Evolutionary conservation across 2,888 invertebrate genomes (phyloP).

Genomic region (Chrysopilus asiliformis): DNA sequence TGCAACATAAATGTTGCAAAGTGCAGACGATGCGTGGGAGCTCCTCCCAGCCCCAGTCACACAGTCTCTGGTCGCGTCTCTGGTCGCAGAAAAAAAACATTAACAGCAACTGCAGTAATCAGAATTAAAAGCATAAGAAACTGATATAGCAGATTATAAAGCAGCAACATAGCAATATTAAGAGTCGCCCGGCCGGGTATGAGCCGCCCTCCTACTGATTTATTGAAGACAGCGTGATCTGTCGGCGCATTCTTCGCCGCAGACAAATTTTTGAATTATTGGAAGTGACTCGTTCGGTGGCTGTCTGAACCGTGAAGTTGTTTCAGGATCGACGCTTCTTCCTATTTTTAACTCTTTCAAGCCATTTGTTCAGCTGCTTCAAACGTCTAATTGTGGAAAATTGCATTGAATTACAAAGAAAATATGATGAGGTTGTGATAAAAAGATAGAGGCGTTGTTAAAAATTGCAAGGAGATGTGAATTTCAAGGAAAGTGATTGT

Average conservation of each 20-base stretch:
- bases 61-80: too few relatives aligned
- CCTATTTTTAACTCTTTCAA: too few relatives aligned
- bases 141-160: background rate
- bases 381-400: too few relatives aligned
- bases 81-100: background rate
- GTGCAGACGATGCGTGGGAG: slow-evolving; percentile 8
- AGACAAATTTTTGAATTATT: slow-evolving; percentile 11
- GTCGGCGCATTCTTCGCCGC: slow-evolving; percentile 10
- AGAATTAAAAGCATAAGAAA: background rate
- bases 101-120: background rate
- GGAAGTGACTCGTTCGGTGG: slow-evolving; percentile 3
- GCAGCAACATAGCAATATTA: slow-evolving; percentile 4
- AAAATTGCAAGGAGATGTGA: too few relatives aligned
- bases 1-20: slow-evolving; percentile 7
- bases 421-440: too few relatives aligned
- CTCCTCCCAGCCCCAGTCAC: too few relatives aligned
- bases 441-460: too few relatives aligned
- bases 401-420: too few relatives aligned
- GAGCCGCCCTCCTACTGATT: slow-evolving; percentile 7
- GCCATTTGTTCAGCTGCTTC: too few relatives aligned
- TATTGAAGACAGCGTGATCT: slow-evolving; percentile 9
- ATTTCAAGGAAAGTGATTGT: too few relatives aligned
- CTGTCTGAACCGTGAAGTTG: slow-evolving; percentile 5
- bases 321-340: too few relatives aligned
- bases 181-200: too few relatives aligned